Base-by-base conservation (phyloP, 2,888 invertebrate species). In the Deilephila elpenor region DNA sequence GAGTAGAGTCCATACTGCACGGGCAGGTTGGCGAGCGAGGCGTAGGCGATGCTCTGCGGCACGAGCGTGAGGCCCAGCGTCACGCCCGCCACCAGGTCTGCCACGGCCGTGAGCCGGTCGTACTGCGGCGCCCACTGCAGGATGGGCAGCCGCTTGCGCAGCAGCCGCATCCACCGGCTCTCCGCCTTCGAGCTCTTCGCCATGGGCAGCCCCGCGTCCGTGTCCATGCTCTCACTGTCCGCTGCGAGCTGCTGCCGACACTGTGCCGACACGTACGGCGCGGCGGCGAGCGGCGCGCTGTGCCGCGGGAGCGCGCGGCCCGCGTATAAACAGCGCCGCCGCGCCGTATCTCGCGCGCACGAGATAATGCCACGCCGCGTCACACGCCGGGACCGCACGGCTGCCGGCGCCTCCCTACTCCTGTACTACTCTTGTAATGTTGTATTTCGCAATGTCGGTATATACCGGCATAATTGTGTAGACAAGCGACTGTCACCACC, bases 1-100 rank as follows among this genome's bases (percentile, higher is more conserved):
- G 98, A 98, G 90, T 99, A 99, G 32, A 99, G 95, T 0, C 99
- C 99, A 92, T 98, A 98, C 95, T 98, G 97, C 44, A 98, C 97
- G 25, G 97, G 96, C 72, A 98, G 93, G 70, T 97, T 97, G 17
- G 98, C 98, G 70, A 99, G 94, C 71, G 97, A 95, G 59, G 98
- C 98, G 89, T 98, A 98, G 19, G 98, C 99, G 82, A 99, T 97
- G 82, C 98, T 98, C 92, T 98, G 98, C 6, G 99, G 99, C 82
- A 99, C 98, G 86, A 99, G 97, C 5, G 98, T 99, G 72, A 99
- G 93, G 0, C 98, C 98, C 14, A 99, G 96, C 1, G 99, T 98
- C 70, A 98, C 87, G 59, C 99, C 99, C 19, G 98, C 98, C 79
- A 99, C 97, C 72, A 97, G 84, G 94, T 99, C 99, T 5, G 97